These are phyloP conservation scores for Tillus elongatus DNA, from an alignment of 2,888 invertebrate genomes.

Conservation along the genomic window DNA sequence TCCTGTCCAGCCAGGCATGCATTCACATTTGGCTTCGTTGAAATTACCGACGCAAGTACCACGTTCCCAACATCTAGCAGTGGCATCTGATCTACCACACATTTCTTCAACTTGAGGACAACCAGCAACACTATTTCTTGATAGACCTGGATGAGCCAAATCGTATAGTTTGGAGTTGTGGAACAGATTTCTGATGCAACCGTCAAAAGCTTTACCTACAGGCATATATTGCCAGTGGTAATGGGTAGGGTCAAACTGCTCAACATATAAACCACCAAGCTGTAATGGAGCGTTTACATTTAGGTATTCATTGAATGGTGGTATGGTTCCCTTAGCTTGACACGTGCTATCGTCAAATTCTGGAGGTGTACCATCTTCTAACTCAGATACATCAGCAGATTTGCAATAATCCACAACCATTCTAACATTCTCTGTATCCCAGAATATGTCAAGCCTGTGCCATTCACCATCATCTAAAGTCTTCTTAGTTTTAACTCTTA, in stretches of 20 bases:
- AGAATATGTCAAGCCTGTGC: constrained; percentile 94
- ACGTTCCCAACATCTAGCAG: constrained; percentile 82
- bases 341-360: constrained; percentile 84
- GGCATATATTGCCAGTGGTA: constrained; percentile 90
- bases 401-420: constrained; percentile 91
- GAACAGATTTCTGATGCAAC: constrained; percentile 90
- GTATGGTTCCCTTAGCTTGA: constrained; percentile 81
- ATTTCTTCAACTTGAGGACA: constrained; percentile 91
- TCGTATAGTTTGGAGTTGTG: constrained; percentile 96
- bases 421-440: constrained; percentile 87
- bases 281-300: constrained; percentile 94
- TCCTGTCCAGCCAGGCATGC: constrained; percentile 92
- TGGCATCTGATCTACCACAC: constrained; percentile 79
- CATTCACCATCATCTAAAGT: constrained; percentile 93
- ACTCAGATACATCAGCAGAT: constrained; percentile 77
- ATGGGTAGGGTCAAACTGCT: constrained; percentile 80
- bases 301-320: constrained; percentile 90
- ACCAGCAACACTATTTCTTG: constrained; percentile 76
- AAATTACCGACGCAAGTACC: constrained; percentile 84
- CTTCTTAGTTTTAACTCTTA: constrained; percentile 75
- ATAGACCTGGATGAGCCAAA: constrained; percentile 83
- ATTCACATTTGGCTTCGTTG: constrained; percentile 83
- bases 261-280: constrained; percentile 85
- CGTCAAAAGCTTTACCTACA: constrained; percentile 84
- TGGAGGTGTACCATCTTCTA: constrained; percentile 82